A percentile compares a stretch with the other conserved stretches of the same genome.
phyloP scores from a whole-genome alignment of 2,888 invertebrate genomes.

The Lepidochrysops patricia region DNA sequence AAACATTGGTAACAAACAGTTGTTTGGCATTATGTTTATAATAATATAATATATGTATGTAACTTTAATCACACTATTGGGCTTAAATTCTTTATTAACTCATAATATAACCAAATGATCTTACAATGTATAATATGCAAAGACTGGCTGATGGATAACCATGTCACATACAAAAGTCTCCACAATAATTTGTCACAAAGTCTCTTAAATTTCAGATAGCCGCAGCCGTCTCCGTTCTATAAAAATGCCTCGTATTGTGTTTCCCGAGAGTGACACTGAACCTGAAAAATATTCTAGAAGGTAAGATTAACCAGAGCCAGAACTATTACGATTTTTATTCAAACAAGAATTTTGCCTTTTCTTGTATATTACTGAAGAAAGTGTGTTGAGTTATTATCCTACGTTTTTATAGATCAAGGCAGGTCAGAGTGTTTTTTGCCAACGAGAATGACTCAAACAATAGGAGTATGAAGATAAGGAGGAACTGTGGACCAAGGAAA shows the following conservation, averaged over 20 bases:
- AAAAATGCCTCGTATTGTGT: conserved; percentile 67
- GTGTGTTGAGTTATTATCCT: neutral
- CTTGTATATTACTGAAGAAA: neutral
- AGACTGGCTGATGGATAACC: neutral
- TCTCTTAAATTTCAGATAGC: conserved; percentile 49
- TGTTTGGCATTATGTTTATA: no score
- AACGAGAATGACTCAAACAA: conserved; percentile 56
- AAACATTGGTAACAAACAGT: no score
- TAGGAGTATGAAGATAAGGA: conserved; percentile 50
- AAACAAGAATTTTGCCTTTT: no score
- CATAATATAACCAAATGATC: no score
- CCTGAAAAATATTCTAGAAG: conserved; percentile 70
- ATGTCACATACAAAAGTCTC: no score
- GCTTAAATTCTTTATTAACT: no score
- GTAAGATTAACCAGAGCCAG: conserved; percentile 31
- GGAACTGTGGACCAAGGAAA: conserved; percentile 52
- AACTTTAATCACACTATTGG: no score
- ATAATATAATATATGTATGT: no score
- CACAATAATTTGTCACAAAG: no score
- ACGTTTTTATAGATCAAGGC: conserved; percentile 44
- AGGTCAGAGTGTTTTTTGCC: conserved; percentile 67
- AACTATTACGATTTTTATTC: no score
- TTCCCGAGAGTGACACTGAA: conserved; percentile 69
- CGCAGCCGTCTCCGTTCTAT: conserved; percentile 54
- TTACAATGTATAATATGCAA: no score